Base-by-base conservation (phyloP, 2,888 invertebrate genomes). In the Leptinotarsa rubiginosa region DNA sequence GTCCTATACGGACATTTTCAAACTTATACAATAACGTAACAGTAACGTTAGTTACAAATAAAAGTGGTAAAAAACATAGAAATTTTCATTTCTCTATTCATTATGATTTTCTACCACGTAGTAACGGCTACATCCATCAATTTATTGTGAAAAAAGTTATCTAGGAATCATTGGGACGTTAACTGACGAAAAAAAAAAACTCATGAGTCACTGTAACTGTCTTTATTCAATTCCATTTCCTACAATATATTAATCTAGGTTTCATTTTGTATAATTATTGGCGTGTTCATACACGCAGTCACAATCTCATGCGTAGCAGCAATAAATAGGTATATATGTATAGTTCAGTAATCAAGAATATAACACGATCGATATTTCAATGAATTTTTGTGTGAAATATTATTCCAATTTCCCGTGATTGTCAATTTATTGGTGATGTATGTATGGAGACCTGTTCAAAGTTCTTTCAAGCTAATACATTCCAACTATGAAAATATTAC, bases 141-240 rank as follows among this genome's bases (percentile, higher is more conserved):
- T n/a, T 10, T 41, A 41, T 41, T 41, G 5, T 41, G 41, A 41
- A 41, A 41, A 41, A 2, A 10, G 10, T 41, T 41, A 41, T 10
- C 41, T 41, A 41, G 41, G 10, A 41, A 41, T 2, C 41, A 10
- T 41, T 10, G 41, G 10, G 10, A 41, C 10, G 41, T 41, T 41
- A 41, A 2, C 41, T 50, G 52, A 47, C 2, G 1, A 13, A 47
- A 65, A 22, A 56, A 73, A 70, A 49, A 70, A 73, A 71, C 47
- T 25, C 54, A 68, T 47, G 10, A 52, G 4, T 78, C 78, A 78
- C 70, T 76, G 78, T 86, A 87, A 86, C 86, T 85, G 85, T 85
- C 84, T 87, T 87, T 87, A 87, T 87, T 87, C 87, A 87, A 87
- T 87, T 87, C 87, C 87, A 87, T 87, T 85, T 85, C 85, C 86